Evolutionary conservation across 2,113 vertebrate species (phyloP), one percentile per base, ranked within the genome.

Genomic region (Phocoena phocoena): DNA sequence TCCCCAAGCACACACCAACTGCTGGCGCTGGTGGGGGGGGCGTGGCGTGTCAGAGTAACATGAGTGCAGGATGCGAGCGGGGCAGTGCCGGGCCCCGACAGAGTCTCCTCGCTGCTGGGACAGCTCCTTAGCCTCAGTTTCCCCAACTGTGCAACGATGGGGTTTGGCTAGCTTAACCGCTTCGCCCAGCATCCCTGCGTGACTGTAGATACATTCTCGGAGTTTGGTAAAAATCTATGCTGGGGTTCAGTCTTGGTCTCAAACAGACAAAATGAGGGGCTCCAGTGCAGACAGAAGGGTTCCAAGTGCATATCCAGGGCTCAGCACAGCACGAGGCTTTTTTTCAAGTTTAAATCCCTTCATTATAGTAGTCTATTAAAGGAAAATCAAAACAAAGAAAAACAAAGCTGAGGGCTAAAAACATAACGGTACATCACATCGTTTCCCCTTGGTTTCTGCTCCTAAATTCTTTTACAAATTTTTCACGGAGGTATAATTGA

Each of bases 371-470:
- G 38, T 73, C 55, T 97, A 89, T 88, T 60, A 95, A 8, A 86
- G 18, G 95, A 97, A 95, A 96, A 97, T 96, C 95, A 96, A 97
- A 97, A 97, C 85, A 96, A 97, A 93, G 97, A 95, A 98, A 97
- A 98, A 47, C 95, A 50, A 93, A 97, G 81, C 63, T n/a, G 50
- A 96, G 83, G 50, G 88, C 96, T 92, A 90, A 94, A 97, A 93
- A 89, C 70, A 95, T 97, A 95, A 88, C 92, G 96, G 97, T 62
- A 93, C 1, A 31, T 90, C 88, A 97, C 96, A 38, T 94, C 88
- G 95, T 80, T 93, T 98, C 97, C 98, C 50, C 95, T 96, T 92
- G 90, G 88, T 97, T 98, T 97, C 62, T 95, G 88, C 93, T 97
- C 97, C 97, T 98, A 94, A 98, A 97, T 97, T 97, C 95, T 96